Percentiles rank a stretch among this genome's conserved stretches.
These are phyloP conservation scores for Scaptomyza montana DNA, from an alignment of 1,140 invertebrate species.

Conservation along the genomic window DNA sequence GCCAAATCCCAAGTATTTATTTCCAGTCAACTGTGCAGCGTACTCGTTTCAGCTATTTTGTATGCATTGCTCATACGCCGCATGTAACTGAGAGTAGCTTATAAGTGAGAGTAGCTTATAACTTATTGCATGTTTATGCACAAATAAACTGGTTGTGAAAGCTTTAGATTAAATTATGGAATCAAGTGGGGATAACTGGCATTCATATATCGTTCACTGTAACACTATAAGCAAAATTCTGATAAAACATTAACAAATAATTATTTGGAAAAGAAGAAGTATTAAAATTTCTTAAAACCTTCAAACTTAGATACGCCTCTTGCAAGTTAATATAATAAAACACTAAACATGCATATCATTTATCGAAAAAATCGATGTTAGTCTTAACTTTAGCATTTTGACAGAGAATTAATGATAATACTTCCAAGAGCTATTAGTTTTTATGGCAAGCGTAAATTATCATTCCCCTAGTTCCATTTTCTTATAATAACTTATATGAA, in stretches of 20 bases:
- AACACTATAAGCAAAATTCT: too few relatives aligned
- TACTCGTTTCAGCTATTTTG: slow-evolving; percentile 44
- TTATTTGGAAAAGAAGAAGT: too few relatives aligned
- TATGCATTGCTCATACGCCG: slow-evolving; percentile 44
- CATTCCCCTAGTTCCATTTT: not conserved
- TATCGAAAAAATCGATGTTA: too few relatives aligned
- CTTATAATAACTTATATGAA: not conserved
- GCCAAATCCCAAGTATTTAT: slow-evolving; percentile 19
- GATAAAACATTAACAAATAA: too few relatives aligned
- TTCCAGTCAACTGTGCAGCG: slow-evolving; percentile 33
- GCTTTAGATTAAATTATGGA: slow-evolving; percentile 17
- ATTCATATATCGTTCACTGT: not conserved
- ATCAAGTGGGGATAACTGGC: not conserved
- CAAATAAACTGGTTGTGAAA: slow-evolving; percentile 14
- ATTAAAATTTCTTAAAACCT: not conserved
- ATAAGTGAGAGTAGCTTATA: slow-evolving; percentile 12
- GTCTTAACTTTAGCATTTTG: not conserved
- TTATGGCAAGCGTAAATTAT: not conserved
- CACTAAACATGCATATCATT: too few relatives aligned
- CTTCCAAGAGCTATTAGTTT: not conserved
- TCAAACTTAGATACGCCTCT: not conserved
- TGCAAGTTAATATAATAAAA: too few relatives aligned
- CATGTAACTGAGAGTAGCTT: slow-evolving; percentile 15
- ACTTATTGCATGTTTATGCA: slow-evolving; percentile 2
- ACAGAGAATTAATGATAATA: not conserved